These are phyloP conservation scores for Imbricaverruca yamaguchii DNA, from an alignment of 2,888 invertebrate species.

Conservation along the genomic window DNA sequence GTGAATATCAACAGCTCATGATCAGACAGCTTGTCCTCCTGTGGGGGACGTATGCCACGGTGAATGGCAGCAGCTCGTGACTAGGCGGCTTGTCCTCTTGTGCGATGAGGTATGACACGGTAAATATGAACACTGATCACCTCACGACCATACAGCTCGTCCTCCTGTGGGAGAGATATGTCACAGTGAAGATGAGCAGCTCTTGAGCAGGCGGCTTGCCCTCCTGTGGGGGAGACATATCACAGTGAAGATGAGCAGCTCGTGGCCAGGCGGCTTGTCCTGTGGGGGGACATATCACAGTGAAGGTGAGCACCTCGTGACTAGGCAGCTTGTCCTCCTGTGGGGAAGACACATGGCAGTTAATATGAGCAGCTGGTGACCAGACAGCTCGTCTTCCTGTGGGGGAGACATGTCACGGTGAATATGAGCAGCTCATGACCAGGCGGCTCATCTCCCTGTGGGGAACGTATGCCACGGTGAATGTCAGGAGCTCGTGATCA, in stretches of 20 bases:
- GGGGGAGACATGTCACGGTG: slow-evolving; percentile 38
- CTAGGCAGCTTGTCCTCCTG: slow-evolving; percentile 5
- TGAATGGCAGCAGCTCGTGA: slow-evolving; percentile 67
- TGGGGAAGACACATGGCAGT: slow-evolving; percentile 54
- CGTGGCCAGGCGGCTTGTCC: neutral
- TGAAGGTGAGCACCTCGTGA: neutral
- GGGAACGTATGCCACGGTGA: too few species aligned
- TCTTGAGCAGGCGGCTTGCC: neutral
- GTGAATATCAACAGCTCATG: too few species aligned
- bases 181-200: neutral
- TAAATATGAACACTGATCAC: too few species aligned
- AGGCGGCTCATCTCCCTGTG: too few species aligned
- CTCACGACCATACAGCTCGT: too few species aligned
- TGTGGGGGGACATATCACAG: slow-evolving; percentile 37
- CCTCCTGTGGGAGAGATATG: too few species aligned
- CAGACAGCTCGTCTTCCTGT: neutral
- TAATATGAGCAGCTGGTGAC: neutral
- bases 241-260: neutral
- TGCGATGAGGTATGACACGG: slow-evolving; percentile 33
- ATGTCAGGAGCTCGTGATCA: neutral
- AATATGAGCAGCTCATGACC: too few species aligned
- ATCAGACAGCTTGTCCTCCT: neutral
- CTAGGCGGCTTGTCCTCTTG: slow-evolving; percentile 84
- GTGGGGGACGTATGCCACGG: slow-evolving; percentile 56
- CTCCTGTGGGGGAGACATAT: neutral